Evolutionary conservation across 2,113 vertebrate species (phyloP).

Genomic region (Naja naja): DNA sequence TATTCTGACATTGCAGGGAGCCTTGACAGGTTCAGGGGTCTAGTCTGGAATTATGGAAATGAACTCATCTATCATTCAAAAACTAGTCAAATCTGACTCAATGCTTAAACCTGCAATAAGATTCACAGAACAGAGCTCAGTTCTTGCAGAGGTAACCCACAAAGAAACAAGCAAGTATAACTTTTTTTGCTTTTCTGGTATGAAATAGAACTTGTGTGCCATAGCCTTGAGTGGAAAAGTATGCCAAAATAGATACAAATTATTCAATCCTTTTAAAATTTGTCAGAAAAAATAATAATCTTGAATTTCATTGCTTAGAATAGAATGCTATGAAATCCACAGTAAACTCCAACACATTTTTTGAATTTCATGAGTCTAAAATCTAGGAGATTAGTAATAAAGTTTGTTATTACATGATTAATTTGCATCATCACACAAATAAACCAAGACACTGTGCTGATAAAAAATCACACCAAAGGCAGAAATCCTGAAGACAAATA

Average conservation of each 20-base stretch:
- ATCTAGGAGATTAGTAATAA: neutral
- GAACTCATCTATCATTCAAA: neutral
- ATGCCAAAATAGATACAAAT: neutral
- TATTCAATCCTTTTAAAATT: neutral
- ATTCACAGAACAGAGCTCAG: neutral
- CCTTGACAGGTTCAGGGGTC: neutral
- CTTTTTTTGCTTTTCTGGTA: neutral
- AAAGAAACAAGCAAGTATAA: neutral
- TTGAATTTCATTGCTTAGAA: neutral
- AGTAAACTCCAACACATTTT: neutral
- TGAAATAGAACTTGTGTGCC: neutral
- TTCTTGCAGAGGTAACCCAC: neutral
- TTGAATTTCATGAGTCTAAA: neutral
- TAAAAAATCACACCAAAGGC: neutral
- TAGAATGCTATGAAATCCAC: neutral
- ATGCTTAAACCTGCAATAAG: neutral
- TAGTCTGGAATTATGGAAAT: neutral
- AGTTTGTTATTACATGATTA: neutral
- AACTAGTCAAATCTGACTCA: neutral
- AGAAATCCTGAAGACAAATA: neutral
- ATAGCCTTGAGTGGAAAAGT: neutral
- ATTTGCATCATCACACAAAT: neutral
- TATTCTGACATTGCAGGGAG: neutral
- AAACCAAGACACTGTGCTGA: neutral
- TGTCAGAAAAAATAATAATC: neutral